phyloP scores from a whole-genome alignment of 2,113 vertebrate genomes.

The Psephotus haematonotus region DNA sequence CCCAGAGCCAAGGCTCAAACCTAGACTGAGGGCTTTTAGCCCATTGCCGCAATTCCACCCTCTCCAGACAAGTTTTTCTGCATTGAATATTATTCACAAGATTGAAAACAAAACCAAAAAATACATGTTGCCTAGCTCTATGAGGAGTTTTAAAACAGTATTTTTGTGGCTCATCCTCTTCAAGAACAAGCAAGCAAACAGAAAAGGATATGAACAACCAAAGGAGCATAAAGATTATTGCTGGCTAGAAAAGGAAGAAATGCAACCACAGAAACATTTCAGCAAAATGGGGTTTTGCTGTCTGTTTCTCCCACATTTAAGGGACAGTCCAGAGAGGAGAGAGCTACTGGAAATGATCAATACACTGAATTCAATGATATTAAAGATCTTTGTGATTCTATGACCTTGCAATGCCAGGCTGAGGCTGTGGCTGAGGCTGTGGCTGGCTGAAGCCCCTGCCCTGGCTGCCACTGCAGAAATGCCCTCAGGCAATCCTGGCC shows the following conservation, averaged over 20 bases:
- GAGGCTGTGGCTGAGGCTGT: background rate
- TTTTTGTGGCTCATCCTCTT: background rate
- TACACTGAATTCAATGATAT: background rate
- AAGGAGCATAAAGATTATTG: background rate
- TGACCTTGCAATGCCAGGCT: background rate
- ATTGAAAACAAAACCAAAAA: background rate
- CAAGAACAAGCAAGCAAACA: background rate
- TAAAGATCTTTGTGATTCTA: background rate
- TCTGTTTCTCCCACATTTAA: background rate
- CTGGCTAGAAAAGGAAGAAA: background rate
- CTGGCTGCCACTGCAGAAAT: background rate
- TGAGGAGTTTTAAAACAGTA: background rate
- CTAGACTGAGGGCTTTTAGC: background rate
- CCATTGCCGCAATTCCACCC: background rate
- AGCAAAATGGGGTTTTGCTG: background rate
- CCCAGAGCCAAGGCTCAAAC: background rate
- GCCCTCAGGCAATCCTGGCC: rapidly evolving
- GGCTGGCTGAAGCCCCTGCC: background rate
- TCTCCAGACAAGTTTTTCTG: background rate
- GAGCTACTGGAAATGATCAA: background rate
- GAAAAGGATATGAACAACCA: rapidly evolving
- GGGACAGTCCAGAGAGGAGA: background rate
- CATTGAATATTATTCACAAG: background rate
- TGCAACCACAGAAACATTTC: background rate
- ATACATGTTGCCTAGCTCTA: background rate